Evolutionary conservation across 2,888 invertebrate genomes (phyloP), one percentile per base, ranked within the genome.

Genomic region (Erebia palarica): DNA sequence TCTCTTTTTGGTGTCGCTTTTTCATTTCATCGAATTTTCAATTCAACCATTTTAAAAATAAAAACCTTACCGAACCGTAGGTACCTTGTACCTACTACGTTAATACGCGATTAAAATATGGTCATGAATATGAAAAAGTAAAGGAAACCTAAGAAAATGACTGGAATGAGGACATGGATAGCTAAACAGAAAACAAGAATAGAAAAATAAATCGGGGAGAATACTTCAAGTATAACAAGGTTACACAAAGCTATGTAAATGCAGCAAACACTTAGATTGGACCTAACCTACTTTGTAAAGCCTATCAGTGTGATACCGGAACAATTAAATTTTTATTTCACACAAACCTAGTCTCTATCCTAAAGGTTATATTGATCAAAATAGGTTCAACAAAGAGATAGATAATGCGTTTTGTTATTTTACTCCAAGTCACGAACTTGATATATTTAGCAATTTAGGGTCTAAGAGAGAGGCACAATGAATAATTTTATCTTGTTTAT

Each of bases 211-310:
- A 44, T 16, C 44, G 60, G 60, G 60, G 60, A 42, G 42, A 59
- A 27, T 67, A 58, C 14, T 27, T 59, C 8, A 59, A 21, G 47
- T 67, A 16, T 59, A 51, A 53, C 55, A 60, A 69, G 55, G 53
- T 63, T n/a, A 60, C 42, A 66, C 63, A 69, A 44, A 55, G 53
- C 68, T 60, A 74, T 70, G 68, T 57, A 70, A 70, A 74, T 74
- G 64, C 53, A 69, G 55, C 47, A 57, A 64, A 57, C 53, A 70
- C 55, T 49, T 51, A 69, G 61, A 68, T 65, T 65, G 65, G 60
- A 64, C 59, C 69, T 74, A 74, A 74, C 72, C 74, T 72, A 74
- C 70, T 72, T 74, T 70, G 64, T 53, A 61, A 73, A 53, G 60
- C 36, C 66, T 59, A 61, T 59, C 69, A 61, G 63, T 67, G 51